Conservation (phyloP, 2,888 invertebrate genomes). For the Gandaritis pyraliata region DNA sequence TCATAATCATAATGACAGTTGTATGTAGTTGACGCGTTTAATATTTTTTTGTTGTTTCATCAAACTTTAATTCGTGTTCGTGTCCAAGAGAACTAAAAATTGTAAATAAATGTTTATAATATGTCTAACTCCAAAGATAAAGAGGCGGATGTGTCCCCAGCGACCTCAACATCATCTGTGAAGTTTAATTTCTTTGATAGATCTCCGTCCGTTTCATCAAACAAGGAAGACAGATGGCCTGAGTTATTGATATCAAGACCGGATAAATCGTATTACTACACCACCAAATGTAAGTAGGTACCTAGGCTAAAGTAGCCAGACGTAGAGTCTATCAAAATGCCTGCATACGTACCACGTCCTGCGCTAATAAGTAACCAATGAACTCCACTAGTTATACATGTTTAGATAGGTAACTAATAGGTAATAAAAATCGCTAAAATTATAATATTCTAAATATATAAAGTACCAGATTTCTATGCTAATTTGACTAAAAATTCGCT, state of each 20-base stretch:
- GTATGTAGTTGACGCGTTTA: slow-evolving; percentile 5
- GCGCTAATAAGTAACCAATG: too few relatives aligned
- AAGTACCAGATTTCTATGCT: too few relatives aligned
- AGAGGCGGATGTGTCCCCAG: slow-evolving; percentile 63
- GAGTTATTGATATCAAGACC: slow-evolving; percentile 77
- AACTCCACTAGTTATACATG: too few relatives aligned
- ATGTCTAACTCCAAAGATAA: slow-evolving; percentile 72
- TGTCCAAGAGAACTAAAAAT: background rate
- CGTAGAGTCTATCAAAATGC: too few relatives aligned
- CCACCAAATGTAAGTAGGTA: slow-evolving; percentile 70
- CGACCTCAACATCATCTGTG: slow-evolving; percentile 67
- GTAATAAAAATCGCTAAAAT: too few relatives aligned
- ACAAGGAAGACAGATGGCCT: slow-evolving; percentile 79
- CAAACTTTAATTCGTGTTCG: background rate
- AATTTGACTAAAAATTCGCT: too few relatives aligned
- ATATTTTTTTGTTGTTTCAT: slow-evolving; percentile 41
- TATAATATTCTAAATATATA: too few relatives aligned
- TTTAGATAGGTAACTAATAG: too few relatives aligned
- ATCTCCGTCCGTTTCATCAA: slow-evolving; percentile 71
- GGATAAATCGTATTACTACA: slow-evolving; percentile 73
- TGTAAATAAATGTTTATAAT: slow-evolving; percentile 50
- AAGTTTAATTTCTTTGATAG: slow-evolving; percentile 67
- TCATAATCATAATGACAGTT: background rate
- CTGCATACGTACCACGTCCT: too few relatives aligned
- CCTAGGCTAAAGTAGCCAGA: background rate